These are phyloP conservation scores for Anguilla japonica DNA, from an alignment of 2,113 vertebrate genomes.

Conservation along the genomic window DNA sequence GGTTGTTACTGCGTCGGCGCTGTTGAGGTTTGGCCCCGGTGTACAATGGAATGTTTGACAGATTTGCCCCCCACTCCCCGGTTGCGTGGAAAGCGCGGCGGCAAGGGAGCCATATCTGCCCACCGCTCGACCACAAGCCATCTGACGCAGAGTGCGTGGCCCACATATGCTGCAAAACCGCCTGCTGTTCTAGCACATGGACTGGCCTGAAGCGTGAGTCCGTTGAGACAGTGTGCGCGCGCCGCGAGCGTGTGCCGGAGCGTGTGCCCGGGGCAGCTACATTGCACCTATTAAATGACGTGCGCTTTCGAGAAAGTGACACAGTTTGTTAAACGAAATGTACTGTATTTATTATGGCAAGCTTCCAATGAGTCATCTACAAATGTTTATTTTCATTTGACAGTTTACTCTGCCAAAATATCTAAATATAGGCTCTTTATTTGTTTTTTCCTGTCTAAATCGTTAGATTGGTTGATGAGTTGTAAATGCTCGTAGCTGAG, in stretches of 20 bases:
- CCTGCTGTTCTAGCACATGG: constrained; percentile 1
- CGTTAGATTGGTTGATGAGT: background rate
- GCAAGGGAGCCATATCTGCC: background rate
- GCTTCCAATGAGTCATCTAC: background rate
- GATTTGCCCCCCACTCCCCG: background rate
- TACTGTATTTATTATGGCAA: background rate
- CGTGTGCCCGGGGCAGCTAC: background rate
- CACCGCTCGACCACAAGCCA: background rate
- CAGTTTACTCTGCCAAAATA: background rate
- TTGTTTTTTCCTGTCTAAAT: background rate
- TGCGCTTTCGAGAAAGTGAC: background rate
- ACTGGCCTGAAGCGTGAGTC: background rate
- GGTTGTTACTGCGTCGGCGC: background rate
- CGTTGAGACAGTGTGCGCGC: background rate
- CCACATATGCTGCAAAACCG: background rate
- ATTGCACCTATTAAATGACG: background rate
- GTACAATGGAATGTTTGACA: background rate
- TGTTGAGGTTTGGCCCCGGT: background rate
- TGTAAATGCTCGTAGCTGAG: background rate
- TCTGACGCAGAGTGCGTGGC: background rate
- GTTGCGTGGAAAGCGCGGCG: background rate
- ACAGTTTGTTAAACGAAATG: background rate
- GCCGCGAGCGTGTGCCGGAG: background rate
- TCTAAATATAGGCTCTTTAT: background rate
- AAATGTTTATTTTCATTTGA: background rate